Percentiles rank a stretch among this genome's conserved stretches.
Evolutionary conservation across 2,888 invertebrate species (phyloP).

Genomic region (Philereme vetulata): DNA sequence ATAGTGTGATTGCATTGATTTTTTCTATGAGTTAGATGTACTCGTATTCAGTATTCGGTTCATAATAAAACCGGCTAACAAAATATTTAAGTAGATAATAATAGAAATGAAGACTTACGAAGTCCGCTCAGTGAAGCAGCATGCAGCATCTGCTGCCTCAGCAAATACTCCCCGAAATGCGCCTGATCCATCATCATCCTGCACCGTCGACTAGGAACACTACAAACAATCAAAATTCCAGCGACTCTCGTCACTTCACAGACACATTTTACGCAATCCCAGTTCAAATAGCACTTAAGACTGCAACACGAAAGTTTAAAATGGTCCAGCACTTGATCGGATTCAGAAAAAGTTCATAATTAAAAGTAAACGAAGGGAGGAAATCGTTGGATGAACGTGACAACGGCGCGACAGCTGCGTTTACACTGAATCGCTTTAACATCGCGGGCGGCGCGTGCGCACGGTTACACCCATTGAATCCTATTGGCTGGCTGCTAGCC

Average conservation of each 20-base stretch:
- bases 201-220: slow-evolving; percentile 42
- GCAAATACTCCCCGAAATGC: slow-evolving; percentile 77
- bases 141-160: slow-evolving; percentile 80
- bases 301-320: slow-evolving; percentile 38
- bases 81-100: not conserved
- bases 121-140: slow-evolving; percentile 75
- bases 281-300: slow-evolving; percentile 42
- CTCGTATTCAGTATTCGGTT: too few species aligned
- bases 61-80: too few species aligned
- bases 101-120: slow-evolving; percentile 59
- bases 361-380: slow-evolving; percentile 53
- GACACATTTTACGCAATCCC: slow-evolving; percentile 55
- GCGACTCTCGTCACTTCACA: slow-evolving; percentile 66
- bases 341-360: slow-evolving; percentile 69
- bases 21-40: too few species aligned
- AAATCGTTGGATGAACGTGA: slow-evolving; percentile 55
- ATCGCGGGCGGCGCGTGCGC: slow-evolving; percentile 77
- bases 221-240: slow-evolving; percentile 48
- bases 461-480: slow-evolving; percentile 57
- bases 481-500: slow-evolving; percentile 62
- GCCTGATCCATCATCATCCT: slow-evolving; percentile 82
- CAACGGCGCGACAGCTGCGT: slow-evolving; percentile 70
- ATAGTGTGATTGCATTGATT: too few species aligned
- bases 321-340: slow-evolving; percentile 46
- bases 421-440: slow-evolving; percentile 64